Conservation (phyloP, 2,888 invertebrate species). For the Neria commutata region DNA sequence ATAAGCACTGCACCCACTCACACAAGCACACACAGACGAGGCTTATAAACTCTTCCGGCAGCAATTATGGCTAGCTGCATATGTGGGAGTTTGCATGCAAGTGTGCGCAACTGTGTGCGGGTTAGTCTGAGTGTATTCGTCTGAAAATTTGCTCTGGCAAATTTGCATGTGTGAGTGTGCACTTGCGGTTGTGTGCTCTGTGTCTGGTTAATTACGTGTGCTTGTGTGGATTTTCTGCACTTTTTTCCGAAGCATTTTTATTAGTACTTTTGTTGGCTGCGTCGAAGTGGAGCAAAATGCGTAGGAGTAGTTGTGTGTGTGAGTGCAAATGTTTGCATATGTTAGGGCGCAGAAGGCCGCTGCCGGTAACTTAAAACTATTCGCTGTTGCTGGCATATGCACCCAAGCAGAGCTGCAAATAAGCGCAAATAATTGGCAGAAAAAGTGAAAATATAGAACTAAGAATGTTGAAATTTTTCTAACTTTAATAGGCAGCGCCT, state of each 20-base stretch:
- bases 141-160: background rate
- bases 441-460: too few species aligned
- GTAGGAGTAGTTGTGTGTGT: background rate
- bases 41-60: conserved; percentile 24
- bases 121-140: background rate
- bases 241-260: background rate
- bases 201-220: conserved; percentile 24
- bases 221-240: conserved; percentile 11
- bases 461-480: too few species aligned
- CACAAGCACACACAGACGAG: conserved; percentile 21
- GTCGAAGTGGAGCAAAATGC: background rate
- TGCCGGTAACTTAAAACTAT: background rate
- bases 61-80: background rate
- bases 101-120: conserved; percentile 4
- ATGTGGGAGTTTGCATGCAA: background rate
- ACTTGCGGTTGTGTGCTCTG: conserved; percentile 7
- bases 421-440: too few species aligned
- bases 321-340: background rate
- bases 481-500: too few species aligned
- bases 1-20: conserved; percentile 11
- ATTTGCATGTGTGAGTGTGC: conserved; percentile 3
- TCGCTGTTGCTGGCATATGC: background rate
- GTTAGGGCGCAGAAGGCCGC: background rate
- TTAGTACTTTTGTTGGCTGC: background rate
- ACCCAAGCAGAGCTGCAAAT: too few species aligned